Base-by-base conservation (phyloP, 2,888 invertebrate species). In the Troilus luridus region DNA sequence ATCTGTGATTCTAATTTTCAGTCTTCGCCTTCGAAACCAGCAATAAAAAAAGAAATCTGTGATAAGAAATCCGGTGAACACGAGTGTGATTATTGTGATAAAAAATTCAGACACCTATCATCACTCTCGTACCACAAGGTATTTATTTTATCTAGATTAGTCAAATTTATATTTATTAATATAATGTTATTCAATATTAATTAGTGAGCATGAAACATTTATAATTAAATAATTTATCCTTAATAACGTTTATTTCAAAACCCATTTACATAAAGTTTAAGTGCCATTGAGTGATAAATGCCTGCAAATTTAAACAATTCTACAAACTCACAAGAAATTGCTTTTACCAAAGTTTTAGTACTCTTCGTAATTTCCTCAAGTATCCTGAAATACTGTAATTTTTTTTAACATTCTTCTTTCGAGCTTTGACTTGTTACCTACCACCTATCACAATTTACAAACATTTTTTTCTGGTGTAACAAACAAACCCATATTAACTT, bases 101-200 rank as follows among this genome's bases (percentile, higher is more conserved):
- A 96, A 94, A 95, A 96, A 24, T 95, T 97, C 91, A 96, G 96
- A 93, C 96, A 97, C 94, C 96, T 96, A 0, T 97, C 96, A 92
- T 97, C 97, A 1, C 95, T 97, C 91, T 95, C 96, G 58, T 97
- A 97, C 94, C 97, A 97, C 94, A 96, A 90, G 90, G 90, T 90
- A 88, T 77, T 77, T 41, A 24, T 9, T 27, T 24, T 0, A 54
- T 88, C 56, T 14, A 56, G 27, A 19, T 88, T 59, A n/a, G 24
- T 88, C 19, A n/a, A 54, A 24, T 59, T 88, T 14, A 27, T 24
- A 14, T 58, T 14, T 58, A 5, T 88, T 19, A 59, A 59, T 24
- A 21, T 62, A 1, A 17, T n/a, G 21, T 64, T n/a, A 64, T 64
- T 64, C 64, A 21, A n/a, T 64, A 64, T n/a, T 64, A 64, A n/a